Evolutionary conservation across 23 tunicate genomes (phyloP).

Genomic region (Ascidia mentula): DNA sequence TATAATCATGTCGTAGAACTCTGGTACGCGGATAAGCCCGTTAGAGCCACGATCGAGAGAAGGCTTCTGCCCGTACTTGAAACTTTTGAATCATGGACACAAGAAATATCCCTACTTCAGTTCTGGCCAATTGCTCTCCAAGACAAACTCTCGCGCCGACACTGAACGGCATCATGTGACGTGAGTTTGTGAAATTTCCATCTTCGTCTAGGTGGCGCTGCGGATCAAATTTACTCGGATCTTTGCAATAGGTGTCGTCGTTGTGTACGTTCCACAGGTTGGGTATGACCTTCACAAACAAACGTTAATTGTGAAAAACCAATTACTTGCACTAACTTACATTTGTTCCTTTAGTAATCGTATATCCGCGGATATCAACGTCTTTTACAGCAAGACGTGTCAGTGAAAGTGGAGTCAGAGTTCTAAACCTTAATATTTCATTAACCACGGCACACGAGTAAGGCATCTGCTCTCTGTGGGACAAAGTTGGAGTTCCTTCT

Average conservation of each 20-base stretch:
- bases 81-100: slow-evolving; percentile 3
- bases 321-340: no score
- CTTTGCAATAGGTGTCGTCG: slow-evolving; percentile 15
- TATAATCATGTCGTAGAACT: background rate
- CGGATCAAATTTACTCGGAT: slow-evolving; percentile 7
- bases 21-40: background rate
- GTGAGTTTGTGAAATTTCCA: slow-evolving; percentile 6
- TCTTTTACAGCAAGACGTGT: slow-evolving; percentile 10
- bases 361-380: slow-evolving; percentile 1
- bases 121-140: slow-evolving; percentile 13
- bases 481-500: background rate
- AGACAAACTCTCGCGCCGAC: slow-evolving; percentile 1
- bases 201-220: slow-evolving; percentile 17
- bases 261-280: slow-evolving; percentile 12
- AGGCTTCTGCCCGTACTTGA: background rate
- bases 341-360: slow-evolving; percentile 15
- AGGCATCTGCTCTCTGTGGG: background rate
- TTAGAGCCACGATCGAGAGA: background rate
- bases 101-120: background rate
- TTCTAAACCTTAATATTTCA: slow-evolving; percentile 4
- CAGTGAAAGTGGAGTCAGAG: background rate
- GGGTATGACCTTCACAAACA: background rate
- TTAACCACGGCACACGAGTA: background rate
- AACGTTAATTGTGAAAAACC: no score
- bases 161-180: slow-evolving; percentile 11